Evolutionary conservation across 2,113 vertebrate genomes (phyloP).

Genomic region (Galbula dea): DNA sequence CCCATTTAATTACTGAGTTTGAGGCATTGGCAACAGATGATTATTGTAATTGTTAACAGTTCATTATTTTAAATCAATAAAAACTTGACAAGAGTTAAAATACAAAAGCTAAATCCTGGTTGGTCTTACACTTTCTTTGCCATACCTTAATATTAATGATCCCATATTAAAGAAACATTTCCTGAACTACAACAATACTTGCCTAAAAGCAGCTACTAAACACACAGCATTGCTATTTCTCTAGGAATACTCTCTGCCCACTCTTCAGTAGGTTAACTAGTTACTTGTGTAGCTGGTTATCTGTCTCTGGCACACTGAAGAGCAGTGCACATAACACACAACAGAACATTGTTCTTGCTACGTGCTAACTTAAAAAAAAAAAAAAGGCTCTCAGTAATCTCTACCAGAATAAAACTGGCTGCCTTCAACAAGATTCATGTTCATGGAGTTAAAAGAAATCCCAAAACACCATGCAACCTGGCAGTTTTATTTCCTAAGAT

Average conservation of each 20-base stretch:
- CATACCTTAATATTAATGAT: background rate
- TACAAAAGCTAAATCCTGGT: background rate
- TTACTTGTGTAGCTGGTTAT: background rate
- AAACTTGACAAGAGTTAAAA: background rate
- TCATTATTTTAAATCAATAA: background rate
- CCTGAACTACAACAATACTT: background rate
- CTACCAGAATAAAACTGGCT: background rate
- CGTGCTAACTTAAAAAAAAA: background rate
- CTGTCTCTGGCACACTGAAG: background rate
- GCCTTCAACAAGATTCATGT: background rate
- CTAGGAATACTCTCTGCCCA: background rate
- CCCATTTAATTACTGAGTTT: background rate
- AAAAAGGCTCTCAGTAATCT: background rate
- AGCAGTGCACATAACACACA: accelerated
- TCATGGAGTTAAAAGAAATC: background rate
- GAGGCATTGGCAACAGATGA: background rate
- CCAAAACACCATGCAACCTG: background rate
- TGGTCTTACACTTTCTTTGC: background rate
- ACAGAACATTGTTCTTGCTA: background rate
- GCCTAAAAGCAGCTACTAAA: background rate
- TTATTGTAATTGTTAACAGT: background rate
- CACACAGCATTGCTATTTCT: background rate
- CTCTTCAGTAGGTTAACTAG: background rate
- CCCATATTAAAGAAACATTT: background rate
- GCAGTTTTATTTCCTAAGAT: background rate